These are phyloP conservation scores for Gorsachius goisagi DNA, from an alignment of 2,113 vertebrate genomes.

Conservation along the genomic window DNA sequence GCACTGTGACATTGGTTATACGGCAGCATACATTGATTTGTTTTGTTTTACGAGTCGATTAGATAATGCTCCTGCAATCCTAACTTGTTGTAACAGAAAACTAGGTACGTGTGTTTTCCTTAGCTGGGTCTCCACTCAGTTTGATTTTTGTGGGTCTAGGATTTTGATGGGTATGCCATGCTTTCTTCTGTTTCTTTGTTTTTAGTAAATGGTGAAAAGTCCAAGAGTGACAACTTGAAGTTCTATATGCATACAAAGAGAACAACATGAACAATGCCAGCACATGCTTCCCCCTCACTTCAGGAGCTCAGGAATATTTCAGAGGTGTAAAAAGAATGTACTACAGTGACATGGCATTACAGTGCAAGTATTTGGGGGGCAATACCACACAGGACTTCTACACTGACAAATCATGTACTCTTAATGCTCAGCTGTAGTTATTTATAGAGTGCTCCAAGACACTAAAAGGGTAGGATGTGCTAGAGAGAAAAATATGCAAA, in stretches of 20 bases:
- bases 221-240: neutral
- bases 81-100: constrained; percentile 19
- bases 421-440: neutral
- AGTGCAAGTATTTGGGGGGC: neutral
- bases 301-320: neutral
- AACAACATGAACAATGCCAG: neutral
- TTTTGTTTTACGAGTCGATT: constrained; percentile 8
- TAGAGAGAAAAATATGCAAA: neutral
- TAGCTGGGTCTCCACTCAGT: neutral
- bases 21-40: constrained; percentile 37
- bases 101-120: neutral
- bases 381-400: neutral
- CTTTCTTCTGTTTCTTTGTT: neutral
- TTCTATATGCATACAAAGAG: neutral
- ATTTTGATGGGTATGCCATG: neutral
- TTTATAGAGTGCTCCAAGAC: neutral
- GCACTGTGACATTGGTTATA: constrained; percentile 24
- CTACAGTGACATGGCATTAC: neutral
- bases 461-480: neutral
- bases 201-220: constrained; percentile 8
- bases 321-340: neutral
- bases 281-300: neutral
- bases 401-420: neutral
- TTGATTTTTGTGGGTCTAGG: neutral
- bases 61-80: constrained; percentile 18